phyloP scores from a whole-genome alignment of 2,888 invertebrate genomes.

The Tineola bisselliella region DNA sequence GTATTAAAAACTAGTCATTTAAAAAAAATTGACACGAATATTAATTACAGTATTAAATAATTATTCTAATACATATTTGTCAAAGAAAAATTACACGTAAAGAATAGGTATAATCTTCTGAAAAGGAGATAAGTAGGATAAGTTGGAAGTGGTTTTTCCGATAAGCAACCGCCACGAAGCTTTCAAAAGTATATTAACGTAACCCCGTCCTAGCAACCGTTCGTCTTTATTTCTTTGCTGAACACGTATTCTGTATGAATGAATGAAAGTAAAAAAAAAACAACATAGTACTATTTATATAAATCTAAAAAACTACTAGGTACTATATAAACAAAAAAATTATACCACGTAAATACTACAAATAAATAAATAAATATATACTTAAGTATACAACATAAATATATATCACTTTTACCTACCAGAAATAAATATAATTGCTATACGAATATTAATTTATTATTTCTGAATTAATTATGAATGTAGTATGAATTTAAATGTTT shows the following conservation, averaged over 20 bases:
- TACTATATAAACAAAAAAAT: no score
- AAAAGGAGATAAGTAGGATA: slow-evolving; percentile 25
- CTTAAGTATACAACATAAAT: no score
- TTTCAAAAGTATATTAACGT: slow-evolving; percentile 33
- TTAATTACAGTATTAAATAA: background rate
- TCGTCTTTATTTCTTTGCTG: background rate
- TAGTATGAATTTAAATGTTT: no score
- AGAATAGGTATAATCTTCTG: slow-evolving; percentile 9
- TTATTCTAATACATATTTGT: background rate
- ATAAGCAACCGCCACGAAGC: slow-evolving; percentile 30
- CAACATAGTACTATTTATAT: no score
- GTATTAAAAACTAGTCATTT: no score
- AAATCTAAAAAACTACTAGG: no score
- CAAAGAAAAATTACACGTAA: background rate
- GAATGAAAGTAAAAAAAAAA: background rate
- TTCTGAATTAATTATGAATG: no score
- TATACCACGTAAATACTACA: no score
- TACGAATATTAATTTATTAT: no score
- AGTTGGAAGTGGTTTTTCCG: slow-evolving; percentile 23
- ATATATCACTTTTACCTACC: no score
- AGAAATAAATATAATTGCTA: no score
- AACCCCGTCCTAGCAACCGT: background rate
- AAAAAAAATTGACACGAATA: background rate
- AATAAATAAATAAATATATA: no score
- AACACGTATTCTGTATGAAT: background rate